Percentiles rank a stretch among this genome's conserved stretches.
Conservation (phyloP, 2,113 vertebrate species). For the Bucco capensis region DNA sequence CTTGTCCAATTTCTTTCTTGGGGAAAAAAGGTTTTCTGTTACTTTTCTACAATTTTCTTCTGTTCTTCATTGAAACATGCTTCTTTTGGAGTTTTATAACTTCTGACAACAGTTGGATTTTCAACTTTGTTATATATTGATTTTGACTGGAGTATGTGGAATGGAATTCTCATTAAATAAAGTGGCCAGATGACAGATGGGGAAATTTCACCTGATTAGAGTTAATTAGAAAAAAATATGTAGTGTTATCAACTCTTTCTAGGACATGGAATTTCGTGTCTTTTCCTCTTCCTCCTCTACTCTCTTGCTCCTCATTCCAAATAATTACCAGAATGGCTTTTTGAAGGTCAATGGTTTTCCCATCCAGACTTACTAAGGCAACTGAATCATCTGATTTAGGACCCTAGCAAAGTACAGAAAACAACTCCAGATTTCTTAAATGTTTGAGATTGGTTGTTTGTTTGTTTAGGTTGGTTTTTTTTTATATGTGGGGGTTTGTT, state of each 20-base stretch:
- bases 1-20: neutral
- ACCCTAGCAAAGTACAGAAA: neutral
- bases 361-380: neutral
- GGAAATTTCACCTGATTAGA: neutral
- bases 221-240: neutral
- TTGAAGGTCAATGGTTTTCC: neutral
- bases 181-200: neutral
- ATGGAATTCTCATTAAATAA: neutral
- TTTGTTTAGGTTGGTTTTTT: neutral
- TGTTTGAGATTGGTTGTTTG: neutral
- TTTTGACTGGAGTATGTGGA: neutral
- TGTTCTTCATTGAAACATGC: neutral
- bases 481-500: neutral
- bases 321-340: neutral
- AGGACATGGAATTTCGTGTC: neutral
- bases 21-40: neutral
- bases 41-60: neutral
- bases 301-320: neutral
- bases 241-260: neutral
- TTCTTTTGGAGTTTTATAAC: neutral
- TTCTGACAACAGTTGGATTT: neutral
- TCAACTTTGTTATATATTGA: neutral
- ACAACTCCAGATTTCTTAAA: neutral
- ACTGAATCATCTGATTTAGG: neutral
- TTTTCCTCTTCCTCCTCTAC: neutral